phyloP scores from a whole-genome alignment of 2,797 vertebrate genomes.

The Sebastes taczanowskii region DNA sequence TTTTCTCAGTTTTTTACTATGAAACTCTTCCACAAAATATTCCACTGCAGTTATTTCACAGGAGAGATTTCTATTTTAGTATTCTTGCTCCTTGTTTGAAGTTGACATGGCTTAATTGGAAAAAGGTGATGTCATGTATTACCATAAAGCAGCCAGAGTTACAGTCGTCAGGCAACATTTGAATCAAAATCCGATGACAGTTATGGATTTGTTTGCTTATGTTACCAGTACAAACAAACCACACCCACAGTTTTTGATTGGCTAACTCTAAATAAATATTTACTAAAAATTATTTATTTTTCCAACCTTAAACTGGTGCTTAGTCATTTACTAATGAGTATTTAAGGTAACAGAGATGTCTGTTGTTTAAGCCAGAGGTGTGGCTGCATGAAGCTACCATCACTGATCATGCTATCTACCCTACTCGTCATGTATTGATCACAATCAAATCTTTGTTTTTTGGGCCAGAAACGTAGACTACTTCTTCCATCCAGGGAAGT shows the following conservation, averaged over 20 bases:
- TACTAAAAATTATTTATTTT: not conserved
- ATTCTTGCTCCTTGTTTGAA: not conserved
- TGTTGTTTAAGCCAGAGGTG: conserved; percentile 4
- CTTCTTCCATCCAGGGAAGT: not conserved
- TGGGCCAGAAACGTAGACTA: not conserved
- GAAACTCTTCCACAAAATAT: not conserved
- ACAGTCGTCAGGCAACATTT: not conserved
- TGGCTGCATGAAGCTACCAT: not conserved
- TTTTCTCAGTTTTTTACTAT: not conserved
- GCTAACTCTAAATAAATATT: not conserved
- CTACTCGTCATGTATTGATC: not conserved
- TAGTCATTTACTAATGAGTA: not conserved
- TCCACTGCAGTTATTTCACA: not conserved
- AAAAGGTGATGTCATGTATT: not conserved
- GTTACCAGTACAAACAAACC: not conserved
- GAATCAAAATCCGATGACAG: not conserved
- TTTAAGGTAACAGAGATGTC: not conserved
- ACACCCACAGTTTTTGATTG: not conserved
- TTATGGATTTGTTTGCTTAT: not conserved
- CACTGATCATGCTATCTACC: not conserved
- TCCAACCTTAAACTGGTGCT: not conserved
- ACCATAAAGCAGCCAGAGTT: not conserved
- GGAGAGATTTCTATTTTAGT: not conserved
- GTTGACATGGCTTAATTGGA: not conserved
- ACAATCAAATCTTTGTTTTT: not conserved